Evolutionary conservation across 2,797 vertebrate species (phyloP).

Genomic region (Aphelocoma californica): DNA sequence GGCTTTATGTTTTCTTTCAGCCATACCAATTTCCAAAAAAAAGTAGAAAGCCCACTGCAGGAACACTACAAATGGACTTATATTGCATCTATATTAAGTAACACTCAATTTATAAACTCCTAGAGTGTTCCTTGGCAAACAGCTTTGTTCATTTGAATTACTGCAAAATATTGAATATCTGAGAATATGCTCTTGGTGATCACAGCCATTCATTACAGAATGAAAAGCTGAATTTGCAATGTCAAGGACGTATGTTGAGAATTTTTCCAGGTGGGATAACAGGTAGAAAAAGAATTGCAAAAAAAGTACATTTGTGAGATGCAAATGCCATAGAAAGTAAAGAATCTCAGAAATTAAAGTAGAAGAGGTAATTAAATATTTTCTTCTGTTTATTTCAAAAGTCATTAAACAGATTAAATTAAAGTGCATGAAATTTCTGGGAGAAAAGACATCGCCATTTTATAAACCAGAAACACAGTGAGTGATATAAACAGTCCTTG

Average conservation of each 20-base stretch:
- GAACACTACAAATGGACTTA: background rate
- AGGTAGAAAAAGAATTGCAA: background rate
- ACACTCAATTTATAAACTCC: background rate
- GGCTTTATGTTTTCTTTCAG: background rate
- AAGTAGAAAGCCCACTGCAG: background rate
- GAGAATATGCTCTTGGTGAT: background rate
- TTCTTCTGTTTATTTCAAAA: background rate
- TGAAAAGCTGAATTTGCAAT: background rate
- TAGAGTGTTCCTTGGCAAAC: background rate
- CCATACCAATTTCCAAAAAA: background rate
- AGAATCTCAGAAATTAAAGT: background rate
- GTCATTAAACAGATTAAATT: background rate
- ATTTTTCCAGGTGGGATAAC: background rate
- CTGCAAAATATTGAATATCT: background rate
- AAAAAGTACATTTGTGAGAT: background rate
- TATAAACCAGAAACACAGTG: background rate
- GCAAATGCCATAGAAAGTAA: background rate
- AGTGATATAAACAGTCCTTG: background rate
- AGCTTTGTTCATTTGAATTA: background rate
- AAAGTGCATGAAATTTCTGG: background rate
- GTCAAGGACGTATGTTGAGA: background rate
- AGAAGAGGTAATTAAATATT: background rate
- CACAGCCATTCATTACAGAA: background rate
- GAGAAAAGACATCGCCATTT: background rate
- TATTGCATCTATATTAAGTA: background rate